Base-by-base conservation (phyloP, 1,140 invertebrate species). In the Euschistus heros region DNA sequence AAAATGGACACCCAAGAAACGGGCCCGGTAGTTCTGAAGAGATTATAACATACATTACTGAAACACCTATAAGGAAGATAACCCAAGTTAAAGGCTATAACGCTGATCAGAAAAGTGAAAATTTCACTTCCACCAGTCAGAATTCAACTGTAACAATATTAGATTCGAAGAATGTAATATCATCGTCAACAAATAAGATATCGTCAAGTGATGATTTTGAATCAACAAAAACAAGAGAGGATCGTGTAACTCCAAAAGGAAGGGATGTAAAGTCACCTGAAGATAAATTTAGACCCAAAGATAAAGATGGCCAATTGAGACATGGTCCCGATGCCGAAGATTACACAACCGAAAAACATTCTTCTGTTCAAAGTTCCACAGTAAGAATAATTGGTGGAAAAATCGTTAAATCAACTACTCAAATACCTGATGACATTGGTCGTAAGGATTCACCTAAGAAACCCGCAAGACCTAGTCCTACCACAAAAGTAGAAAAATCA, bases 181-280 rank as follows among this genome's bases (percentile, higher is more conserved):
- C 27, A n/a, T 63, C 27, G 8, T 63, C 62, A 46, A 27, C 46
- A 18, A 62, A 10, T n/a, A 37, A 42, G 18, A 62, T n/a, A 59
- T 27, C 55, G 27, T 37, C 33, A 37, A 37, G 33, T 10, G 33
- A 37, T 10, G 33, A 37, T 13, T 37, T 37, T 13, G 33, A 37
- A 13, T 37, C 33, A 10, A 37, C 33, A 10, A 37, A 6, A 10
- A 37, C 1, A 2, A 37, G 33, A 6, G 33, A 10, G 1, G 10
- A 37, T 37, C 33, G 33, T 5, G 13, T 14, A 52, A 52, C 4
- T n/a, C 24, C 18, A 6, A 26, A 26, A 8, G 6, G 24, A 26
- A 54, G 6, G 2, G 50, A 22, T 26, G 50, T 15, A 4, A 54
- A 54, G 50, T 54, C 15, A 5, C 22, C 47, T 5, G 22, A 3